These are phyloP conservation scores for Periphyllus acericola DNA, from an alignment of 2,888 invertebrate species.

Conservation along the genomic window DNA sequence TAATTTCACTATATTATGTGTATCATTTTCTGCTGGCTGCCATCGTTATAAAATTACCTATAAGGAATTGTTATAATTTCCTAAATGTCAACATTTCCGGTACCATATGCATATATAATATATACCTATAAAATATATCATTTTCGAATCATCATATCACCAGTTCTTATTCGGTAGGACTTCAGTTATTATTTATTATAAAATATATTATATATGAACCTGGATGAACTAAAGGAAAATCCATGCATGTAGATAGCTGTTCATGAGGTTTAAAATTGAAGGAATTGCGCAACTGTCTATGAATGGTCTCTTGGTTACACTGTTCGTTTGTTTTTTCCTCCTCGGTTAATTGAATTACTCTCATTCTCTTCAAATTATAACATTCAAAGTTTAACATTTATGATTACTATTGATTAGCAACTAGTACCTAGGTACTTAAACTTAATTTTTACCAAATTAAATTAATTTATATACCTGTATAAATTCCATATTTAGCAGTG, in stretches of 20 bases:
- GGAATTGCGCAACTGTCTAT: constrained; percentile 6
- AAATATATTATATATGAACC: background rate
- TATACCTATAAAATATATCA: background rate
- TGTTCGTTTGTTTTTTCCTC: constrained; percentile 43
- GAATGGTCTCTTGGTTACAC: background rate
- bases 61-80: too few relatives aligned
- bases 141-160: background rate
- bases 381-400: background rate
- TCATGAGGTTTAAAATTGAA: background rate
- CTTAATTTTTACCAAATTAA: background rate
- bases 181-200: background rate
- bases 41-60: too few relatives aligned
- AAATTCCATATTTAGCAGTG: constrained; percentile 28
- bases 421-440: too few relatives aligned
- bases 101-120: background rate
- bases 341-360: constrained; percentile 25
- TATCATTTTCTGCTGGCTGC: too few relatives aligned
- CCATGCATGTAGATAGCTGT: background rate
- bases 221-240: background rate
- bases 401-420: too few relatives aligned
- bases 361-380: constrained; percentile 38
- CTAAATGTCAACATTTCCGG: too few relatives aligned
- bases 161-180: background rate
- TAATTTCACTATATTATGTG: too few relatives aligned
- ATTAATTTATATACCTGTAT: constrained; percentile 18